Percentiles rank a stretch among this genome's conserved stretches.
These are phyloP conservation scores for Nanger granti DNA, from an alignment of 2,113 vertebrate genomes.

Conservation along the genomic window DNA sequence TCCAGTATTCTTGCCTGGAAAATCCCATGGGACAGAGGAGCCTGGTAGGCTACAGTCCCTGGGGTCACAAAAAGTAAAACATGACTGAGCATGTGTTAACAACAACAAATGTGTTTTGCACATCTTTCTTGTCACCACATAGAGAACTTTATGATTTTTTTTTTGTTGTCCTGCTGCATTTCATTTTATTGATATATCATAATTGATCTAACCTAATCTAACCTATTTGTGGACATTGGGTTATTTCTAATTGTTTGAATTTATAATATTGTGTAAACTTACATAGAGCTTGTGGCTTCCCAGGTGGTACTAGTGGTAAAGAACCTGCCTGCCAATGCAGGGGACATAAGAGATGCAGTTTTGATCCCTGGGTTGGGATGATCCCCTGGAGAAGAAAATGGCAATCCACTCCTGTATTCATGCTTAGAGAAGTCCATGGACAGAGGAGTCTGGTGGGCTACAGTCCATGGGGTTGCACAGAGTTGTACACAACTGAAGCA, in stretches of 20 bases:
- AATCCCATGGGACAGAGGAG: background rate
- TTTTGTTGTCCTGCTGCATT: background rate
- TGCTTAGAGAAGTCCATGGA: background rate
- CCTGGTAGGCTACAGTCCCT: background rate
- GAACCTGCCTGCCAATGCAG: background rate
- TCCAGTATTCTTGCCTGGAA: background rate
- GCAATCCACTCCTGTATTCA: background rate
- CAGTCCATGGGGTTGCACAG: background rate
- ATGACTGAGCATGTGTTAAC: background rate
- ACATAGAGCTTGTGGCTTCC: background rate
- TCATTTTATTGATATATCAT: background rate
- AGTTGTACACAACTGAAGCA: background rate
- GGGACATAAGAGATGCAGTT: background rate
- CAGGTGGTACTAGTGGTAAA: background rate
- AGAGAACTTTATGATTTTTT: background rate
- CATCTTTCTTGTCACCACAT: background rate
- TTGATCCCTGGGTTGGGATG: background rate
- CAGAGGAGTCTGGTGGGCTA: background rate
- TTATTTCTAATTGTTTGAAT: conserved; percentile 6
- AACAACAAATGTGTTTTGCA: background rate
- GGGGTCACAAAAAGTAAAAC: background rate
- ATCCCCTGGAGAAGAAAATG: background rate
- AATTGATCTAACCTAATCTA: background rate
- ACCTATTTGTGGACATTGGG: background rate
- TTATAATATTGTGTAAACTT: background rate